Evolutionary conservation across 1,140 invertebrate genomes (phyloP).

Genomic region (Aphaenogaster floridana): DNA sequence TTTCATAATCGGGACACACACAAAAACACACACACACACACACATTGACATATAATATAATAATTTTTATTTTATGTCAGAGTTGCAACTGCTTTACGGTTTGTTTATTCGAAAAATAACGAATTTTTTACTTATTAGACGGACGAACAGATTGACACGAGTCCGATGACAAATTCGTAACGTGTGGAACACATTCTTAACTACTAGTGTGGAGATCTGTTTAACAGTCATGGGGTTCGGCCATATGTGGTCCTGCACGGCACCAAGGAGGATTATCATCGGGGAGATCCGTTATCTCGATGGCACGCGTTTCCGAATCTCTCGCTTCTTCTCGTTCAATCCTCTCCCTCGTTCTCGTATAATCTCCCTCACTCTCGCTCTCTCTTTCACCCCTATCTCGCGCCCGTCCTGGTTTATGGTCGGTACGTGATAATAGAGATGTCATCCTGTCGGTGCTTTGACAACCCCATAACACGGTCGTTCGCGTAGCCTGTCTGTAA

Average conservation of each 20-base stretch:
- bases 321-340: conserved; percentile 68
- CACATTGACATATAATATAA: not conserved
- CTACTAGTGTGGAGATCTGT: conserved; percentile 62
- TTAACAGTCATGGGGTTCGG: conserved; percentile 76
- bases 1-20: not conserved
- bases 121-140: not conserved
- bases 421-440: conserved; percentile 85
- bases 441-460: conserved; percentile 86
- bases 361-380: conserved; percentile 21
- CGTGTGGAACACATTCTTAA: conserved; percentile 30
- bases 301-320: conserved; percentile 81
- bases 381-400: conserved; percentile 35
- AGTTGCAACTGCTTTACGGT: not conserved
- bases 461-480: conserved; percentile 84
- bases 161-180: conserved; percentile 45
- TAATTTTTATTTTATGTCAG: not conserved
- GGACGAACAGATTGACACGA: not conserved
- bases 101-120: not conserved
- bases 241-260: conserved; percentile 79
- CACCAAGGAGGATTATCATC: conserved; percentile 84
- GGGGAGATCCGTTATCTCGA: conserved; percentile 85
- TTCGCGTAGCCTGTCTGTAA: conserved; percentile 78
- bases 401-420: conserved; percentile 65
- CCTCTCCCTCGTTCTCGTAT: conserved; percentile 52
- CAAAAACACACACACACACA: too few species aligned